Conservation (phyloP, 2,888 invertebrate genomes). For the Danaus chrysippus region DNA sequence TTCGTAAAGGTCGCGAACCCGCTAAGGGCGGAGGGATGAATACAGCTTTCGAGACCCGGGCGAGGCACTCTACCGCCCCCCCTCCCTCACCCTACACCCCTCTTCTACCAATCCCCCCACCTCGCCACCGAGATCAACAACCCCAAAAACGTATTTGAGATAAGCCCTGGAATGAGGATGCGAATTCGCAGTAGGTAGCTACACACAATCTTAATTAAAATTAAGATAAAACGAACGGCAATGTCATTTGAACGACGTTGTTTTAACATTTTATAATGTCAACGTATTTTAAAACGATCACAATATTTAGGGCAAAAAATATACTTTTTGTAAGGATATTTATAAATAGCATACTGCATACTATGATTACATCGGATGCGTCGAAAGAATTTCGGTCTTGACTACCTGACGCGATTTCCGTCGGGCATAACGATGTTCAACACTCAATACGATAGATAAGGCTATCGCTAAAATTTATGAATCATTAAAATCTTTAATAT, state of each 20-base stretch:
- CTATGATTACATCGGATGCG: not conserved
- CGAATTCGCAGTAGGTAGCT: constrained; percentile 38
- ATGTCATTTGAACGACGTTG: not conserved
- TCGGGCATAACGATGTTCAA: constrained; percentile 44
- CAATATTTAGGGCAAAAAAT: too few relatives aligned
- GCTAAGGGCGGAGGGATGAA: constrained; percentile 62
- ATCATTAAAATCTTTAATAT: too few relatives aligned
- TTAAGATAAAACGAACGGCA: constrained; percentile 13
- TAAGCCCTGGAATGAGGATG: constrained; percentile 52
- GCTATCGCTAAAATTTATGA: too few relatives aligned
- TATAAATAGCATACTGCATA: not conserved
- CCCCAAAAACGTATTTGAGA: constrained; percentile 69
- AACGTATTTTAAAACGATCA: too few relatives aligned
- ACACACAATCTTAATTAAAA: constrained; percentile 52
- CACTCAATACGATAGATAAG: too few relatives aligned
- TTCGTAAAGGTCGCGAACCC: constrained; percentile 64
- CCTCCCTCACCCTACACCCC: constrained; percentile 34
- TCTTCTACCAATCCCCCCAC: constrained; percentile 31
- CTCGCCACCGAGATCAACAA: constrained; percentile 68
- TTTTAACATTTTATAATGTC: constrained; percentile 3
- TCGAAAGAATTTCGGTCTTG: constrained; percentile 35
- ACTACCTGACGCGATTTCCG: constrained; percentile 70
- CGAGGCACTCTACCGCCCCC: constrained; percentile 44
- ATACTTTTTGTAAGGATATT: too few relatives aligned
- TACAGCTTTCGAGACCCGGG: constrained; percentile 54